Evolutionary conservation across 1,140 invertebrate genomes (phyloP).

Genomic region (Zaprionus nigranus): DNA sequence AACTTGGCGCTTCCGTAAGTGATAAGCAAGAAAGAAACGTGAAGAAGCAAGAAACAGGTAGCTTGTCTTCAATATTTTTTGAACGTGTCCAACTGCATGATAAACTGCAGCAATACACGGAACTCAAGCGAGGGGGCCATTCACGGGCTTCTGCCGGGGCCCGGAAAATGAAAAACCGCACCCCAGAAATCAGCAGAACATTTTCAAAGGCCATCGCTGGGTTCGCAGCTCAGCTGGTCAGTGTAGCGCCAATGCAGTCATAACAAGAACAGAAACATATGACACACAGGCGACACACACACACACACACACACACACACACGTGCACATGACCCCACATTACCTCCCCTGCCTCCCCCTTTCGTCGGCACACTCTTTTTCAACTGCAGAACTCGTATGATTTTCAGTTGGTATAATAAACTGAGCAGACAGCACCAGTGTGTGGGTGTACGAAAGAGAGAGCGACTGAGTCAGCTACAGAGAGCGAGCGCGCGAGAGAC

Average conservation of each 20-base stretch:
- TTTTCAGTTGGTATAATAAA: slow-evolving; percentile 78
- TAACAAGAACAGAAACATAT: slow-evolving; percentile 65
- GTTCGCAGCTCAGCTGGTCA: slow-evolving; percentile 63
- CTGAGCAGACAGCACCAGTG: slow-evolving; percentile 17
- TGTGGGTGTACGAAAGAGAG: slow-evolving; percentile 12
- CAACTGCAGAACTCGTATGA: slow-evolving; percentile 67
- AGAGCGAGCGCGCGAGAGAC: slow-evolving; percentile 11
- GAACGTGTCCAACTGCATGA: slow-evolving; percentile 14
- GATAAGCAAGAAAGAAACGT: background rate
- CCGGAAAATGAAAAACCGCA: slow-evolving; percentile 18
- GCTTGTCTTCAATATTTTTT: background rate
- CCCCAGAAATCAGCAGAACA: slow-evolving; percentile 30
- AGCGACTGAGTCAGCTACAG: slow-evolving; percentile 19
- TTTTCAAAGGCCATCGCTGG: slow-evolving; percentile 14
- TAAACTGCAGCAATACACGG: slow-evolving; percentile 18
- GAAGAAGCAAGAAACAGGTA: background rate
- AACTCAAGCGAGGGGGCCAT: background rate
- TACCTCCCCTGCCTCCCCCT: background rate
- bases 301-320: slow-evolving; percentile 23
- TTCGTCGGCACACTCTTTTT: background rate
- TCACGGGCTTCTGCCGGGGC: slow-evolving; percentile 18
- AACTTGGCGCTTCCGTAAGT: background rate
- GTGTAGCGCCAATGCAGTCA: slow-evolving; percentile 20
- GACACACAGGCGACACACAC: slow-evolving; percentile 43
- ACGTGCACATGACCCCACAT: slow-evolving; percentile 56